Conservation (phyloP, 2,113 vertebrate genomes). For the Pholis gunnellus region DNA sequence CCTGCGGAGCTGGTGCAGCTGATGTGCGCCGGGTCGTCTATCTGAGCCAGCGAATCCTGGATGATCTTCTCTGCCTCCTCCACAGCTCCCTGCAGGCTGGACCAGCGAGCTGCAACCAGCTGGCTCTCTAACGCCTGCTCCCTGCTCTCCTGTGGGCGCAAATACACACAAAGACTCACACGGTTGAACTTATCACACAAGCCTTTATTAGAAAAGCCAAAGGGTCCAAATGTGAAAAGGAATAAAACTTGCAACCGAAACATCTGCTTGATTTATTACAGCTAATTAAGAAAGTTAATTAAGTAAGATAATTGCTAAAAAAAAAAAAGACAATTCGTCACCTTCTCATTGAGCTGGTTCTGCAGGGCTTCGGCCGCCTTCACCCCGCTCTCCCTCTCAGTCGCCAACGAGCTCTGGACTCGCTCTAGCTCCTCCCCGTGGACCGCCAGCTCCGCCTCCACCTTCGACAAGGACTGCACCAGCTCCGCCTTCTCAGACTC, state of each 20-base stretch:
- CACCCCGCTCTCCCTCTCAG: constrained; percentile 81
- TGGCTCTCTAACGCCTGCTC: constrained; percentile 81
- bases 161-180: not conserved
- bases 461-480: constrained; percentile 66
- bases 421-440: constrained; percentile 83
- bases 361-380: constrained; percentile 83
- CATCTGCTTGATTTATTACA: not conserved
- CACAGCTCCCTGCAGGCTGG: constrained; percentile 81
- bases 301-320: not conserved
- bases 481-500: constrained; percentile 85
- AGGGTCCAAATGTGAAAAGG: not conserved
- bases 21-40: constrained; percentile 91
- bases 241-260: not conserved
- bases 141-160: constrained; percentile 83
- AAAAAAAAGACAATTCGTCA: constrained; percentile 43
- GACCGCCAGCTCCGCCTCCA: constrained; percentile 75
- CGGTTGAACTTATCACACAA: not conserved
- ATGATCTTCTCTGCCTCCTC: constrained; percentile 87
- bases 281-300: not conserved
- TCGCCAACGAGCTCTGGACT: constrained; percentile 79
- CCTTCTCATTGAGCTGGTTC: constrained; percentile 88
- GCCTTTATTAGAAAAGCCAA: not conserved
- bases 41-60: constrained; percentile 87
- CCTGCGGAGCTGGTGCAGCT: constrained; percentile 93
- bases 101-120: constrained; percentile 83